Evolutionary conservation across 2,797 vertebrate species (phyloP), one percentile per base, ranked within the genome.

Genomic region (Nyctalus aviator): DNA sequence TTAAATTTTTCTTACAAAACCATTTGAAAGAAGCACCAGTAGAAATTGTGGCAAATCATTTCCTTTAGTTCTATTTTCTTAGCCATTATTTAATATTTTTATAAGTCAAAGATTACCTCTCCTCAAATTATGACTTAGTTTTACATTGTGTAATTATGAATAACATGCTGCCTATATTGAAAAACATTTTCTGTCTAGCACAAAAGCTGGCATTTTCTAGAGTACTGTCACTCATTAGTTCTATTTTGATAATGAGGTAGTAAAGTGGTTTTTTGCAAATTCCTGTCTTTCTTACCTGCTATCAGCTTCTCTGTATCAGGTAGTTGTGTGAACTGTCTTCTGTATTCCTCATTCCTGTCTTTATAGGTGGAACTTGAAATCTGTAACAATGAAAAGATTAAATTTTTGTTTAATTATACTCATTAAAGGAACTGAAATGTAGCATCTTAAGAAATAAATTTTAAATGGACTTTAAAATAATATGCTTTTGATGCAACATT

Each of bases 311-410:
- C 99, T 0, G 98, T 98, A 81, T 99, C 99, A 0, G 99, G 98
- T 30, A 99, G 95, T 53, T 99, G 99, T 97, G 98, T 99, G 96
- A 99, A 99, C 76, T 99, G 97, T 97, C 98, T 99, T 95, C 97
- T 99, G 95, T 99, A 99, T 97, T 99, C 99, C 3, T 99, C 99
- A 5, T 97, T 98, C 94, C 98, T 99, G 93, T 99, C 99, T 97
- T 99, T 99, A 97, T 99, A 99, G 91, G 97, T 99, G 3, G 98
- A 98, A 95, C 98, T 98, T 68, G 99, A 98, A 94, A 98, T 91
- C 97, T 99, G 98, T 41, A 99, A 98, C 1, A 97, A 95, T 94
- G 94, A 97, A 97, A 50, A 66, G 30, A 79, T 89, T 84, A 94
- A 68, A 90, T 85, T 78, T 85, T 25, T 84, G 17, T 76, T 95